Percentiles rank a stretch among this genome's conserved stretches.
phyloP scores from a whole-genome alignment of 2,888 invertebrate species.

The Melitaea athalia region DNA sequence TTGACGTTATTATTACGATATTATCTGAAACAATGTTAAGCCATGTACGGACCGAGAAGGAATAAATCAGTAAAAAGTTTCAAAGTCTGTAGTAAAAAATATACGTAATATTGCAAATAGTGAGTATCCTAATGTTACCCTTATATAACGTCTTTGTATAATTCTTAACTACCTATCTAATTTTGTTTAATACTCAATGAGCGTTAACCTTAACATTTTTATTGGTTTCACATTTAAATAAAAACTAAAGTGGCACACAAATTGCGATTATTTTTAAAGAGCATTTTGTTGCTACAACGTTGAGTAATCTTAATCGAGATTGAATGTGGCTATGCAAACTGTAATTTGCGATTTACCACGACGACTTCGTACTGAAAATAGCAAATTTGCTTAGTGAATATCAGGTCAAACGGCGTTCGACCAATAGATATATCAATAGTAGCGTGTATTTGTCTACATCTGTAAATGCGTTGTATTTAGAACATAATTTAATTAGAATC shows the following conservation, averaged over 20 bases:
- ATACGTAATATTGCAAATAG: not conserved
- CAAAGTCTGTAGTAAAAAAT: too few species aligned
- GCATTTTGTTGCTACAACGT: conserved; percentile 41
- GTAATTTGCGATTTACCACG: conserved; percentile 20
- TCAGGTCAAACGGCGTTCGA: not conserved
- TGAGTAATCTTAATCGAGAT: conserved; percentile 35
- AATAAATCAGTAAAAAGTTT: too few species aligned
- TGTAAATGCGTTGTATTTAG: too few species aligned
- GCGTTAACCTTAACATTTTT: conserved; percentile 35
- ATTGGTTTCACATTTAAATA: conserved; percentile 46
- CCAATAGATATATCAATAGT: too few species aligned
- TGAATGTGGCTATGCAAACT: conserved; percentile 18
- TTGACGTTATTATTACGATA: not conserved
- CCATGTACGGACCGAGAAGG: not conserved
- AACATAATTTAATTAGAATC: too few species aligned
- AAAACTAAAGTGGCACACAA: conserved; percentile 40
- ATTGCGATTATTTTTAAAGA: conserved; percentile 43
- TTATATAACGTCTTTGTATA: not conserved
- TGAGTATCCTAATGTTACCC: not conserved
- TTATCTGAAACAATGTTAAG: not conserved
- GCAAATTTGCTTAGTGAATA: not conserved
- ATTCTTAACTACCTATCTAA: not conserved
- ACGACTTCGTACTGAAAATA: not conserved
- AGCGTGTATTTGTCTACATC: too few species aligned
- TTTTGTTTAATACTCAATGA: not conserved